Evolutionary conservation across 2,888 invertebrate genomes (phyloP).

Genomic region (Harmothoe impar): DNA sequence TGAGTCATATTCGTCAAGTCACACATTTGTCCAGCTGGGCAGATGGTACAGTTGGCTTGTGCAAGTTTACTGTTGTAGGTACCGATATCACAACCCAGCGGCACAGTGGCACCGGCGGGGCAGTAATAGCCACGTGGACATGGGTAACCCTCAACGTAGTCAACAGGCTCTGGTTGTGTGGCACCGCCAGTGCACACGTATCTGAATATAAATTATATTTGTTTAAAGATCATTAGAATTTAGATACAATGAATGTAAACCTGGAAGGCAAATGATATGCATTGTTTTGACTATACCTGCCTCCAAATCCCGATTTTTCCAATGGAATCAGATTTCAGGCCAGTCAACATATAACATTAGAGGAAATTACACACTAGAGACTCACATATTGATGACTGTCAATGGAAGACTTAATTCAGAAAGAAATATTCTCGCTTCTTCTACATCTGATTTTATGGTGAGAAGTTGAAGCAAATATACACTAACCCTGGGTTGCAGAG

Average conservation of each 20-base stretch:
- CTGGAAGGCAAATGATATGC: background rate
- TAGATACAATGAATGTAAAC: background rate
- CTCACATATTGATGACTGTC: too few species aligned
- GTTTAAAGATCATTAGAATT: background rate
- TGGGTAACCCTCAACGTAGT: constrained; percentile 76
- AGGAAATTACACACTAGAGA: too few species aligned
- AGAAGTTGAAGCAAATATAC: background rate
- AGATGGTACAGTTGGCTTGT: constrained; percentile 77
- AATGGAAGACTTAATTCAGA: too few species aligned
- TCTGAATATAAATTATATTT: constrained; percentile 69
- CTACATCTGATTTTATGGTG: too few species aligned
- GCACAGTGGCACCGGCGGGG: constrained; percentile 75
- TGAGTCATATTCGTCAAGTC: constrained; percentile 77
- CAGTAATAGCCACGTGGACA: constrained; percentile 81
- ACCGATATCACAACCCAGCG: constrained; percentile 79
- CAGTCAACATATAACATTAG: too few species aligned
- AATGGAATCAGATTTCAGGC: too few species aligned
- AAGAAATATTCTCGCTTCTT: too few species aligned
- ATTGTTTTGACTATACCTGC: too few species aligned
- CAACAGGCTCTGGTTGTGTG: constrained; percentile 76
- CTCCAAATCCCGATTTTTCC: too few species aligned
- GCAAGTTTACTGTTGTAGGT: constrained; percentile 78
- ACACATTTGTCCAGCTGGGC: constrained; percentile 80
- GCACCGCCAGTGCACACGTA: constrained; percentile 81
- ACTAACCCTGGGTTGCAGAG: constrained; percentile 73